Base-by-base conservation (phyloP, 2,113 vertebrate genomes). In the Fregata magnificens region DNA sequence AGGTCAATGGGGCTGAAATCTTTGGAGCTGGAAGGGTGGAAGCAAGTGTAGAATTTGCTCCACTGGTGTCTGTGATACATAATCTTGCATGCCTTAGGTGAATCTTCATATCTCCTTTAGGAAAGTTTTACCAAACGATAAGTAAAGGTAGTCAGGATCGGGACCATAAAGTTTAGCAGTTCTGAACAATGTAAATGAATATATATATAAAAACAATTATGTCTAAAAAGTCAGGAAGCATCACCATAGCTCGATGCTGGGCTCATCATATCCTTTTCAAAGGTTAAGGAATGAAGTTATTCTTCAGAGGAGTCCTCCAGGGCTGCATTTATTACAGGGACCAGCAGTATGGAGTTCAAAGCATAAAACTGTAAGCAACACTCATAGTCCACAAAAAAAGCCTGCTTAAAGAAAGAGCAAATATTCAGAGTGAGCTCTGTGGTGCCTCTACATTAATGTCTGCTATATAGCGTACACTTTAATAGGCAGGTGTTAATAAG, bases 401-500 rank as follows among this genome's bases (percentile, higher is more conserved):
- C 7, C 13, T 38, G 45, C 58, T 44, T 28, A 67, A 67, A 70
- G 53, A 55, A 82, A 73, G 45, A 70, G 29, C 38, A 77, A 52
- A 80, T 73, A 62, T 15, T 69, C 62, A 40, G 42, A 20, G 83
- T 6, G 66, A 85, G 70, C 16, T 93, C 45, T 20, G 53, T n/a
- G 44, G 47, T 87, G 77, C 34, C 52, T 79, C 50, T 34, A 8
- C 15, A 7, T n/a, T 72, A 13, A 56, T 36, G 59, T n/a, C 58
- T 74, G 76, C 49, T 45, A 5, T 61, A 34, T n/a, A 82, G 62
- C 19, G 8, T n/a, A 5, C 29, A 28, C 59, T 81, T 86, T 70
- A 95, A 62, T 40, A 63, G 58, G n/a, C 59, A 90, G 67, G 52
- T 92, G 82, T 62, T 96, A 94, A 88, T 83, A 55, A 93, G 71